Base-by-base conservation (phyloP, 2,888 invertebrate genomes). In the Orchesellides sinensis region DNA sequence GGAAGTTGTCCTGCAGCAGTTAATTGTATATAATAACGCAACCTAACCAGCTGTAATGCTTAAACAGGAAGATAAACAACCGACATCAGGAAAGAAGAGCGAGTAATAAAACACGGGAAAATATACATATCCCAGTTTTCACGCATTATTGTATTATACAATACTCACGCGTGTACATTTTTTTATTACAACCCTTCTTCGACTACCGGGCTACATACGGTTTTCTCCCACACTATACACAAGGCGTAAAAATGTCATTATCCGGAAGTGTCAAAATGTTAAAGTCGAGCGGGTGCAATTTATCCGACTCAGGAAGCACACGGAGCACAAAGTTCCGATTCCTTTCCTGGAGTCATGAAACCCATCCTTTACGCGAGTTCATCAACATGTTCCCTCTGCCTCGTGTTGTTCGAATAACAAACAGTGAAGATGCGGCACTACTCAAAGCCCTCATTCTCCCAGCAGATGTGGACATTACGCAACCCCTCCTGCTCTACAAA, bases 401-500 rank as follows among this genome's bases (percentile, higher is more conserved):
- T n/a, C 72, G 86, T 27, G 87, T 87, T 2, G 86, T 87, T 21
- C 85, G 87, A 21, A 79, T 87, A 54, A 87, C 87, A 52, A 87
- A 87, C 72, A 84, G 85, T 59, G 87, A 87, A 45, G 86, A 87
- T 70, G 80, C 82, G 66, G 84, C 77, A 21, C 79, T 87, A n/a
- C 74, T 85, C 77, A 83, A 82, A 74, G 69, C 86, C 10, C 83
- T 87, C 40, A 73, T 83, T 52, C 83, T 86, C 25, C 87, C 88
- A n/a, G 89, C 90, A 70, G 84, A 86, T 61, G 85, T 89, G 19
- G 89, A 89, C 83, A 89, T 91, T 61, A 90, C 91, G 45, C 92
- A 92, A 89, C 92, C 93, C 75, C 91, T 93, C 89, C 90, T 93
- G 85, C 90, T 93, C 89, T 93, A 93, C 89, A 91, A 93, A 87